Evolutionary conservation across 2,797 vertebrate species (phyloP).

Genomic region (Anomalospiza imberbis): DNA sequence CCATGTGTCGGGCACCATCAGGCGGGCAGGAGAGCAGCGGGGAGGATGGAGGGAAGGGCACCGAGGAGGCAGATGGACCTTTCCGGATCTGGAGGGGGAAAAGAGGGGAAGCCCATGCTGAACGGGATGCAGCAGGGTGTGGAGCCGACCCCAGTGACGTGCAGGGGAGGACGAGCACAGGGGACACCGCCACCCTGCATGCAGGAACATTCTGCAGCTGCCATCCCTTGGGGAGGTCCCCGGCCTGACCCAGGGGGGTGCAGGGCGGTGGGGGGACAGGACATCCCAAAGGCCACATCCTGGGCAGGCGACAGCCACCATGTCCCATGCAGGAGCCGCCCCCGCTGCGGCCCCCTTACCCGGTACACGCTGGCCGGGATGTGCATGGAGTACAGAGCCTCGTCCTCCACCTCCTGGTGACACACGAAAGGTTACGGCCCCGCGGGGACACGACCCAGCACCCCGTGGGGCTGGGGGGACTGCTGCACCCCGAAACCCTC

Average conservation of each 20-base stretch:
- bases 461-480: not conserved
- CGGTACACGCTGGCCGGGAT: conserved; percentile 72
- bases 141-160: not conserved
- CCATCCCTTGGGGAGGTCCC: not conserved
- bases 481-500: not conserved
- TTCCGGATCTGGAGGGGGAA: conserved; percentile 84
- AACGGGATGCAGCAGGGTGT: rapidly evolving
- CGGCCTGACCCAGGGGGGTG: not conserved
- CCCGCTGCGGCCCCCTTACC: conserved; percentile 59
- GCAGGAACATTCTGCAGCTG: not conserved
- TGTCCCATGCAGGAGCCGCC: not conserved
- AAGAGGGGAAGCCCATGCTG: not conserved
- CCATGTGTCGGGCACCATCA: conserved; percentile 90
- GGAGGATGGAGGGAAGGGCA: conserved; percentile 80
- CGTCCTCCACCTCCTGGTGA: conserved; percentile 73
- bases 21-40: conserved; percentile 84
- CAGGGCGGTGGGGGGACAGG: not conserved
- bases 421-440: not conserved
- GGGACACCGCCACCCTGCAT: not conserved
- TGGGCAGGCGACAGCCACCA: not conserved
- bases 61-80: conserved; percentile 80
- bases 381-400: conserved; percentile 72
- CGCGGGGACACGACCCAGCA: not conserved
- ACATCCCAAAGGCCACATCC: not conserved
- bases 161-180: not conserved